Percentiles rank a stretch among this genome's conserved stretches.
Evolutionary conservation across 2,797 vertebrate genomes (phyloP).

Genomic region (Pseudomugil tenellus): DNA sequence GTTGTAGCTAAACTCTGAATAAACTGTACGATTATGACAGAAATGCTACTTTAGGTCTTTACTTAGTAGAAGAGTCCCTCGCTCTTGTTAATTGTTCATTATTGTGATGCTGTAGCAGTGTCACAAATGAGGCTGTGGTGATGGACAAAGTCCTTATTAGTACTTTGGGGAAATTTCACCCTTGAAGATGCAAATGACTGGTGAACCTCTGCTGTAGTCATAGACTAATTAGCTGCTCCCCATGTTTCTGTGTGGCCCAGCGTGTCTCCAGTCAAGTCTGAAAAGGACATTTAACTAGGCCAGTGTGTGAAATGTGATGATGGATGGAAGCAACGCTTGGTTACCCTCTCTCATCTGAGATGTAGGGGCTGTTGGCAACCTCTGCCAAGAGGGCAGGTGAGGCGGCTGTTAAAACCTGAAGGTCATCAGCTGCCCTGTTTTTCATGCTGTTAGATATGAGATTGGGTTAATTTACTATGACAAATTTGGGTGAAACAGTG

Average conservation of each 20-base stretch:
- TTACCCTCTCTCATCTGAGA: slow-evolving; percentile 62
- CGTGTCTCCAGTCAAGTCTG: slow-evolving; percentile 69
- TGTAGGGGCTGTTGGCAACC: slow-evolving; percentile 34
- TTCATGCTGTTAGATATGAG: slow-evolving; percentile 28
- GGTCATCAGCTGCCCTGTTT: slow-evolving; percentile 50
- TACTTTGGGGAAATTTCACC: slow-evolving; percentile 58
- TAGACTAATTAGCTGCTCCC: slow-evolving; percentile 75
- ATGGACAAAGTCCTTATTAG: slow-evolving; percentile 66
- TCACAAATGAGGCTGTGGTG: slow-evolving; percentile 48
- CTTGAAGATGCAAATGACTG: slow-evolving; percentile 71
- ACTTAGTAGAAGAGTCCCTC: not conserved
- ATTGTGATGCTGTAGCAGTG: slow-evolving; percentile 21
- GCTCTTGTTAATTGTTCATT: slow-evolving; percentile 22
- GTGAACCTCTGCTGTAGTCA: slow-evolving; percentile 65
- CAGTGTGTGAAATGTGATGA: slow-evolving; percentile 75
- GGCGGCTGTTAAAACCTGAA: slow-evolving; percentile 50
- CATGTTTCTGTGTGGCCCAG: slow-evolving; percentile 67
- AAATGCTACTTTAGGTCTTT: slow-evolving; percentile 18
- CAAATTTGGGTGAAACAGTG: slow-evolving; percentile 37
- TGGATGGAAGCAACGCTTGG: slow-evolving; percentile 73
- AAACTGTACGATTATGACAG: not conserved
- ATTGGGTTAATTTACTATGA: slow-evolving; percentile 54
- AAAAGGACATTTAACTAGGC: slow-evolving; percentile 76
- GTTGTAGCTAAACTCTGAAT: not conserved
- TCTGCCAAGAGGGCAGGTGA: slow-evolving; percentile 62